Evolutionary conservation across 2,888 invertebrate species (phyloP).

Genomic region (Cylloceria caligata): DNA sequence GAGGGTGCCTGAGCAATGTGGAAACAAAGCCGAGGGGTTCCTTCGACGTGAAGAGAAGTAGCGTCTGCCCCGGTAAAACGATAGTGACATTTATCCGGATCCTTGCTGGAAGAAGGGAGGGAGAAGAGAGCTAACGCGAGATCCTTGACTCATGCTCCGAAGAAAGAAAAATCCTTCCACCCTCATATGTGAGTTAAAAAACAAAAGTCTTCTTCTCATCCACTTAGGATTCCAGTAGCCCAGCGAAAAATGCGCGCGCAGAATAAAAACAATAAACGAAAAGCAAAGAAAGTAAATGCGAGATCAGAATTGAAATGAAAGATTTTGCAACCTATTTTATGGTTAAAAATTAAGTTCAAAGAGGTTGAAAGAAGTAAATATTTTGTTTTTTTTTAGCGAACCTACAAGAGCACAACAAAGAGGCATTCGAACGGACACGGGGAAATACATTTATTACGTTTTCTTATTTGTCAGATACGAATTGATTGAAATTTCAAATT

Average conservation of each 20-base stretch:
- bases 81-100: slow-evolving; percentile 68
- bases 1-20: slow-evolving; percentile 44
- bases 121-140: slow-evolving; percentile 31
- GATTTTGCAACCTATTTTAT: background rate
- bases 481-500: slow-evolving; percentile 53
- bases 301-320: background rate
- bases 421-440: background rate
- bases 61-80: slow-evolving; percentile 56
- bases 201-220: slow-evolving; percentile 60
- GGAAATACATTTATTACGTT: slow-evolving; percentile 31
- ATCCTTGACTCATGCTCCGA: slow-evolving; percentile 15
- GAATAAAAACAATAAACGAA: background rate
- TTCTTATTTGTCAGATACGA: slow-evolving; percentile 27
- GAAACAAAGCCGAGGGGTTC: slow-evolving; percentile 51
- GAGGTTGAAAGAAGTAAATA: no score
- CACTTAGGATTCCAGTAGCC: slow-evolving; percentile 56
- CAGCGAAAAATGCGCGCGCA: background rate
- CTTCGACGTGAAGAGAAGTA: slow-evolving; percentile 29
- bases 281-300: background rate
- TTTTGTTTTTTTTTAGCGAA: background rate
- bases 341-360: background rate
- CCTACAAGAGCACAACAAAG: background rate
- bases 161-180: slow-evolving; percentile 54
- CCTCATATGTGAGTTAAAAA: slow-evolving; percentile 15
- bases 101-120: slow-evolving; percentile 21